Evolutionary conservation across 2,797 vertebrate genomes (phyloP).

Genomic region (Amblyopsis hoosieri): DNA sequence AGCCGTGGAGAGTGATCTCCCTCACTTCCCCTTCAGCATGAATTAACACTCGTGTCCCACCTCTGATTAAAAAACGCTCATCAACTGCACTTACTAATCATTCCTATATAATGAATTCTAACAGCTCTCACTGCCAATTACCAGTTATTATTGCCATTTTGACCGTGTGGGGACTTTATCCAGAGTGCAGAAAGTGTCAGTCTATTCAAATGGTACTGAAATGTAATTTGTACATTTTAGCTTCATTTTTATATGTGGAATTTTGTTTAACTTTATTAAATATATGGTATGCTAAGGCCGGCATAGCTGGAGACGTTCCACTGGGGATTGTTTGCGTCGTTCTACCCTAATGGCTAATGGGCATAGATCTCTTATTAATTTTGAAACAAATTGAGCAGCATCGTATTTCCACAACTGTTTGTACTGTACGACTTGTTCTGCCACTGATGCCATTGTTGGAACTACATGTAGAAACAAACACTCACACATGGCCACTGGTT

Average conservation of each 20-base stretch:
- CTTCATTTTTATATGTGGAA: too few species aligned
- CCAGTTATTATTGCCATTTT: constrained; percentile 50
- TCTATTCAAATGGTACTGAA: background rate
- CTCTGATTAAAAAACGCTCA: constrained; percentile 67
- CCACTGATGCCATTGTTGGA: too few species aligned
- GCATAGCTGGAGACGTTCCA: too few species aligned
- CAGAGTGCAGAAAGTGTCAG: constrained; percentile 2
- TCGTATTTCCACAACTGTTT: background rate
- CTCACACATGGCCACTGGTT: too few species aligned
- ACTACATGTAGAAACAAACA: too few species aligned
- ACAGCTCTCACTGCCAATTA: constrained; percentile 50
- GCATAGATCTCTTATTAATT: background rate
- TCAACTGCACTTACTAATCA: constrained; percentile 62
- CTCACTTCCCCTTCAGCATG: constrained; percentile 54
- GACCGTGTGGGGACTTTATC: constrained; percentile 35
- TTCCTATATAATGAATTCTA: constrained; percentile 68
- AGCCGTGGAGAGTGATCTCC: constrained; percentile 66
- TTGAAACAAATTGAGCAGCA: background rate
- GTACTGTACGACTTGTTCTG: too few species aligned
- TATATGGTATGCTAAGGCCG: too few species aligned
- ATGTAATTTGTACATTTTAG: too few species aligned
- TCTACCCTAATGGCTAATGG: too few species aligned
- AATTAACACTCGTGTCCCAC: constrained; percentile 68
- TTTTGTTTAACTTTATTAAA: too few species aligned
- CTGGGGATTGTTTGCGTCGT: too few species aligned